These are phyloP conservation scores for Percopsis transmontana DNA, from an alignment of 2,113 vertebrate species.

Conservation along the genomic window DNA sequence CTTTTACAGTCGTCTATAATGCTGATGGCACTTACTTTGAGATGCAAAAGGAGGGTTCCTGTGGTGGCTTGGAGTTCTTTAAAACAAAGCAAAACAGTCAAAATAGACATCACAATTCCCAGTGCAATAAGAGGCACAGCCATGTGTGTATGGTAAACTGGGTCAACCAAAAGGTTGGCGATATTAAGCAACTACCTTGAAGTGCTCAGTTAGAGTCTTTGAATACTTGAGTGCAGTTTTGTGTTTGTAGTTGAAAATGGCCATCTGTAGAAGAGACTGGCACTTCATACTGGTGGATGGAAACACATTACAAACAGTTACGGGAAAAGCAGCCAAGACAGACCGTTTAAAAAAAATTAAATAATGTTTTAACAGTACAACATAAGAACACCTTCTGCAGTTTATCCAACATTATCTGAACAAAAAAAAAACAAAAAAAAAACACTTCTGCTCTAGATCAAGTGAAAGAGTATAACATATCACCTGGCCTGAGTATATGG, in stretches of 20 bases:
- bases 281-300: constrained; percentile 84
- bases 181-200: constrained; percentile 77
- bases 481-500: background rate
- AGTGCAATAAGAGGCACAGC: too few relatives aligned
- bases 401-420: too few relatives aligned
- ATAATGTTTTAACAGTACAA: too few relatives aligned
- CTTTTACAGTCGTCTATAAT: too few relatives aligned
- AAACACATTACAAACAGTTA: constrained; percentile 1
- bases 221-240: constrained; percentile 90
- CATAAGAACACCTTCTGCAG: too few relatives aligned
- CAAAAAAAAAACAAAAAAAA: too few relatives aligned
- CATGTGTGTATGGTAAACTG: too few relatives aligned
- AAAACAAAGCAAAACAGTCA: constrained; percentile 39
- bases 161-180: background rate
- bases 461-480: background rate
- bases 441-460: too few relatives aligned
- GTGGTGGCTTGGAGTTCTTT: constrained; percentile 79
- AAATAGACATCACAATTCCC: too few relatives aligned
- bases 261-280: constrained; percentile 92
- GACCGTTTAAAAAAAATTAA: too few relatives aligned
- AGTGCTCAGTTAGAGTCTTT: constrained; percentile 88
- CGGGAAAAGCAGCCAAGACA: too few relatives aligned
- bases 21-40: constrained; percentile 79
- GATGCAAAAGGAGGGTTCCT: constrained; percentile 76
- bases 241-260: constrained; percentile 90